A percentile compares a stretch with the other conserved stretches of the same genome.
phyloP scores from a whole-genome alignment of 2,113 vertebrate genomes.

The Vulpes ferrilata region DNA sequence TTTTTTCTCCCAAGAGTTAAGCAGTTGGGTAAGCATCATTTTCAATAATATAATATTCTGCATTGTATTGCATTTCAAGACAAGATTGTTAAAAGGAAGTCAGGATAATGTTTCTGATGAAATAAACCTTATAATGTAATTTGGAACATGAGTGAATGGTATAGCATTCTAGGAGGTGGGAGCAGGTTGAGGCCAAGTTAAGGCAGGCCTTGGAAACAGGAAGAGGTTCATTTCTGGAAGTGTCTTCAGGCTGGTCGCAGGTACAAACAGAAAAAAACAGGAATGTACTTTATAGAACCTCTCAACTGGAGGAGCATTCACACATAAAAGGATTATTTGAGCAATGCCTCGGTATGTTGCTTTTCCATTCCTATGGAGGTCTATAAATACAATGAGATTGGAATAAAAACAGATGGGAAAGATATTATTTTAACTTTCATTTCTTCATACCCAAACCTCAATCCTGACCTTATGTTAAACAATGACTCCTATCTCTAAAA shows the following conservation, averaged over 20 bases:
- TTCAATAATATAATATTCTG: slow-evolving; percentile 47
- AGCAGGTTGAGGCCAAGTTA: not conserved
- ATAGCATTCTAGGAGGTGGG: not conserved
- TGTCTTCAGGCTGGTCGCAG: not conserved
- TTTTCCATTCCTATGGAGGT: not conserved
- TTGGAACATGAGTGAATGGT: slow-evolving; percentile 1
- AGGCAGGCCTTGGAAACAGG: not conserved
- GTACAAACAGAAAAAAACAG: not conserved
- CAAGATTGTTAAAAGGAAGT: slow-evolving; percentile 55
- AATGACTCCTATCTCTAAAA: slow-evolving; percentile 17
- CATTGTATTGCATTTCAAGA: slow-evolving; percentile 57
- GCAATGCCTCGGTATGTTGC: not conserved
- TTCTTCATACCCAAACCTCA: slow-evolving; percentile 21
- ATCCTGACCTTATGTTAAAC: slow-evolving; percentile 20
- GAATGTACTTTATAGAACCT: not conserved
- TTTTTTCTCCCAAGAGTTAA: slow-evolving; percentile 34
- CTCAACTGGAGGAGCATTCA: not conserved
- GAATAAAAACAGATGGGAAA: not conserved
- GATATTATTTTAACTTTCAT: slow-evolving; percentile 21
- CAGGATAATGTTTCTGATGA: slow-evolving; percentile 52
- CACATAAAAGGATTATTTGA: not conserved
- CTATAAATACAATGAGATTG: slow-evolving; percentile 8
- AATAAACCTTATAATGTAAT: slow-evolving; percentile 51
- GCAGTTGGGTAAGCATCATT: slow-evolving; percentile 29
- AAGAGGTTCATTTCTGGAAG: not conserved